These are phyloP conservation scores for Odontocolon sp. DNA, from an alignment of 2,888 invertebrate species.

Conservation along the genomic window DNA sequence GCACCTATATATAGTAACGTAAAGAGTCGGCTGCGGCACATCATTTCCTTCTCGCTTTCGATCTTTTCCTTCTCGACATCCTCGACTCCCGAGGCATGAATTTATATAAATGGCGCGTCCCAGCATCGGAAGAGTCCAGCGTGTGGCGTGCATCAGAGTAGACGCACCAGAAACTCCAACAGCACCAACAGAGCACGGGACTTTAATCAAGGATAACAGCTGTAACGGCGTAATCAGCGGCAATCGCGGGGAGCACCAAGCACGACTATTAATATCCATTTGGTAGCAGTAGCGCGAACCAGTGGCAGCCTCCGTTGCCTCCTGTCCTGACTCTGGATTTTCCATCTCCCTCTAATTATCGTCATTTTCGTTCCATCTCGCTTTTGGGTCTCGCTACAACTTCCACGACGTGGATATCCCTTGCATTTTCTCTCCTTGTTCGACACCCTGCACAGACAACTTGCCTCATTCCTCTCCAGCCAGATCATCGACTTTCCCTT, in stretches of 20 bases:
- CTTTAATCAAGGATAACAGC: slow-evolving; percentile 70
- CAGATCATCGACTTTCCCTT: slow-evolving; percentile 54
- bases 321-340: not conserved
- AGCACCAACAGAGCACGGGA: slow-evolving; percentile 41
- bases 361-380: slow-evolving; percentile 56
- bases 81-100: slow-evolving; percentile 35
- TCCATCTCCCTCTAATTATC: slow-evolving; percentile 50
- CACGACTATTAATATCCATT: slow-evolving; percentile 61
- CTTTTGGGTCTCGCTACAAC: slow-evolving; percentile 43
- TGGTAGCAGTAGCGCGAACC: slow-evolving; percentile 49
- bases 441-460: not conserved
- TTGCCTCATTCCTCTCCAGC: slow-evolving; percentile 20
- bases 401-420: slow-evolving; percentile 25
- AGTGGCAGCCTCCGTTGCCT: slow-evolving; percentile 18
- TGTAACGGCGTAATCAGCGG: slow-evolving; percentile 69
- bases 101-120: slow-evolving; percentile 39
- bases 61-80: slow-evolving; percentile 11
- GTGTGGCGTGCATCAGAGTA: slow-evolving; percentile 29
- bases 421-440: slow-evolving; percentile 39
- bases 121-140: slow-evolving; percentile 19
- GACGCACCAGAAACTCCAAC: slow-evolving; percentile 44
- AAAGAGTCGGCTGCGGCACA: not conserved
- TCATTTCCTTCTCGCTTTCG: slow-evolving; percentile 3
- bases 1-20: no score
- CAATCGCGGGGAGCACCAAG: slow-evolving; percentile 71